Conservation (phyloP, 2,113 vertebrate genomes). For the Galeopterus variegatus region DNA sequence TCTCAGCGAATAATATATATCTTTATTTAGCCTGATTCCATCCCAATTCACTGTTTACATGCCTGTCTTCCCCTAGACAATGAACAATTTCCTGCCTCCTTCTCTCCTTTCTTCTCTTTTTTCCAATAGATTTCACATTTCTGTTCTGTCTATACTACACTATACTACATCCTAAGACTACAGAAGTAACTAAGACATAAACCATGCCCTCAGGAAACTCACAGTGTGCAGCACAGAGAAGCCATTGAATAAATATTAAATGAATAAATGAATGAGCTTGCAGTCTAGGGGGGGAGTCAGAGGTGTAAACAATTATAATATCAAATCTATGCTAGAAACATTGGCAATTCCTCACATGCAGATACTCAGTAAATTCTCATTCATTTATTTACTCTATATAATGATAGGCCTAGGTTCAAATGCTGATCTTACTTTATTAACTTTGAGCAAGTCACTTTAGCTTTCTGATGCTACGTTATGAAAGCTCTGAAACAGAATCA, state of each 20-base stretch:
- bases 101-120: background rate
- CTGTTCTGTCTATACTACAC: background rate
- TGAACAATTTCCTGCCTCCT: background rate
- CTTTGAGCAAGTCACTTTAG: constrained; percentile 27
- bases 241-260: background rate
- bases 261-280: background rate
- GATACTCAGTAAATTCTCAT: background rate
- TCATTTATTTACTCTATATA: background rate
- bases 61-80: background rate
- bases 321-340: background rate
- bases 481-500: constrained; percentile 63
- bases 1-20: background rate
- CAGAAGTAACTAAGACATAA: background rate
- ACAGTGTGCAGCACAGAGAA: background rate
- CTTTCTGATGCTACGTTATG: constrained; percentile 19
- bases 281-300: background rate
- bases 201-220: background rate
- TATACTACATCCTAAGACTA: background rate
- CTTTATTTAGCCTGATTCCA: background rate
- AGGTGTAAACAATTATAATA: background rate
- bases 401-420: background rate
- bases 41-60: background rate
- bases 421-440: background rate
- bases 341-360: background rate
- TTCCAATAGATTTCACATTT: background rate